These are phyloP conservation scores for Linurgus olivaceus DNA, from an alignment of 2,797 vertebrate species.

Conservation along the genomic window DNA sequence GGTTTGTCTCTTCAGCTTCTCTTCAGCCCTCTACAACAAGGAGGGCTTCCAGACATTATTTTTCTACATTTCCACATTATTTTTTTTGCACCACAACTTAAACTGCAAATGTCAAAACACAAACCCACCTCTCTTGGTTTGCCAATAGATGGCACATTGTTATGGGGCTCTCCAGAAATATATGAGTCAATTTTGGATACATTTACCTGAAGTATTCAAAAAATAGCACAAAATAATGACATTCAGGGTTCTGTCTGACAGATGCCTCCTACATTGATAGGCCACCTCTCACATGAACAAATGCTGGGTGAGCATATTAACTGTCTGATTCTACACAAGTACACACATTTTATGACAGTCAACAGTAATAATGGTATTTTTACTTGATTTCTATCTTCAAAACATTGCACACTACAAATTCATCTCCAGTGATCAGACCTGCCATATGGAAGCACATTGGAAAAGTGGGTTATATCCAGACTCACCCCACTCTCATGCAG, in stretches of 20 bases:
- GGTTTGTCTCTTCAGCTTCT: background rate
- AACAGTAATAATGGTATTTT: background rate
- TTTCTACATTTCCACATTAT: background rate
- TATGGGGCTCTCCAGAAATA: background rate
- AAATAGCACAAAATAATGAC: background rate
- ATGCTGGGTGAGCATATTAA: background rate
- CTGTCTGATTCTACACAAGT: background rate
- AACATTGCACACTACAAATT: background rate
- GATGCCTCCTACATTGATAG: background rate
- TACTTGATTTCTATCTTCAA: background rate
- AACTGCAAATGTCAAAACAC: background rate
- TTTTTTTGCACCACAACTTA: background rate
- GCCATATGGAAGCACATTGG: background rate
- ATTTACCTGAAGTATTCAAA: background rate
- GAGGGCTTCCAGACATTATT: background rate
- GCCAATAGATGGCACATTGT: background rate
- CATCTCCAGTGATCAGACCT: background rate
- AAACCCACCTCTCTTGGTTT: background rate
- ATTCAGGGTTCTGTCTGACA: background rate
- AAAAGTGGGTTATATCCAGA: background rate
- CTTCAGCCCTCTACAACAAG: background rate
- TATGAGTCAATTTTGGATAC: background rate
- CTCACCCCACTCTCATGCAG: rapidly evolving
- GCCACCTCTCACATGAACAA: background rate
- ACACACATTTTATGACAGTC: background rate